phyloP scores from a whole-genome alignment of 1,140 invertebrate genomes.

The Paraescarpia echinospica region DNA sequence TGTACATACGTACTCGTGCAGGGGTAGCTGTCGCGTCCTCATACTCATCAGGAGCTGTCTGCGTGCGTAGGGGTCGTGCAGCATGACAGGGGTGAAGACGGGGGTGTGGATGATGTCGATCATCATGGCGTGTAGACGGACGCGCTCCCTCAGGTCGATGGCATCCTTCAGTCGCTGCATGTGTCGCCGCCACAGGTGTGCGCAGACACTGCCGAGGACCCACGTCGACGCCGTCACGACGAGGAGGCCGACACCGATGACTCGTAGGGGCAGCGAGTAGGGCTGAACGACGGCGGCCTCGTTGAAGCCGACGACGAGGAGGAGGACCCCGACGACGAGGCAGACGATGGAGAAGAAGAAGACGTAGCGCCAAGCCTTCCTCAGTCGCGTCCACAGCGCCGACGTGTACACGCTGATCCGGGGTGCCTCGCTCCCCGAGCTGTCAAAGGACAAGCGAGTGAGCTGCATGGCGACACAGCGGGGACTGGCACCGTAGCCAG shows the following conservation, averaged over 20 bases:
- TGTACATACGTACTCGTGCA: not conserved
- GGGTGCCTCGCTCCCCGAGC: not conserved
- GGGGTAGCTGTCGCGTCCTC: not conserved
- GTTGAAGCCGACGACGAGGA: not conserved
- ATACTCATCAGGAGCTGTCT: not conserved
- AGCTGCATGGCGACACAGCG: not conserved
- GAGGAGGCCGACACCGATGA: not conserved
- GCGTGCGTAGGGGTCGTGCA: not conserved
- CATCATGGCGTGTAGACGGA: not conserved
- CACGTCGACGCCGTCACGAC: not conserved
- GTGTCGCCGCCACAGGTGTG: not conserved
- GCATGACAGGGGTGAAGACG: not conserved
- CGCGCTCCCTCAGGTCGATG: not conserved
- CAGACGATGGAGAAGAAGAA: not conserved
- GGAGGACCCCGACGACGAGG: not conserved
- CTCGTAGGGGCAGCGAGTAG: not conserved
- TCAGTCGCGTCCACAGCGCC: not conserved
- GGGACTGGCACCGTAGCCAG: not conserved
- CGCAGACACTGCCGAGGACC: not conserved
- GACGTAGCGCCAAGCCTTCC: not conserved
- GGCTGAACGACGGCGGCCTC: not conserved
- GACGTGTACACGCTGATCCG: not conserved
- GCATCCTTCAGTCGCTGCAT: not conserved
- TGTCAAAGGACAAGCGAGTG: not conserved
- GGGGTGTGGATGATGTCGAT: not conserved